Conservation (phyloP, 2,888 invertebrate genomes). For the Drosophila flavopinicola region DNA sequence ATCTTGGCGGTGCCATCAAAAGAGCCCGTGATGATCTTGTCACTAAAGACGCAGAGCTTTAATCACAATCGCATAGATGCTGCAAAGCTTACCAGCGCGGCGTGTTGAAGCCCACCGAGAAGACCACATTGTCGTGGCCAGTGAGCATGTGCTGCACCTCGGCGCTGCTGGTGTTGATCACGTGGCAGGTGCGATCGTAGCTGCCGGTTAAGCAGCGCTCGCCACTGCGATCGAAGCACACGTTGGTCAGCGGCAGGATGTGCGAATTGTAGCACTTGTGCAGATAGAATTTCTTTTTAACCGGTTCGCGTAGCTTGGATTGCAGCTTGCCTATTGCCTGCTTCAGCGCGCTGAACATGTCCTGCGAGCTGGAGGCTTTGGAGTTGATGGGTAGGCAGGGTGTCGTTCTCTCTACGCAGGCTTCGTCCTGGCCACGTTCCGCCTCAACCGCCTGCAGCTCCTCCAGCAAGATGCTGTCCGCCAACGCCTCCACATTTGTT, state of each 20-base stretch:
- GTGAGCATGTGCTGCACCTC: constrained; percentile 88
- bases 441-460: constrained; percentile 47
- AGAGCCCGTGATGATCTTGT: constrained; percentile 91
- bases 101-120: constrained; percentile 91
- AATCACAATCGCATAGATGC: background rate
- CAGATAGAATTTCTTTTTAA: constrained; percentile 88
- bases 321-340: constrained; percentile 88
- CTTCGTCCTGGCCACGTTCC: background rate
- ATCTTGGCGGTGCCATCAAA: constrained; percentile 92
- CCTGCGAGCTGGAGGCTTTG: constrained; percentile 45
- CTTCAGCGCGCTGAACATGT: constrained; percentile 85
- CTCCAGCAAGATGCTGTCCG: constrained; percentile 59
- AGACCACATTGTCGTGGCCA: constrained; percentile 93
- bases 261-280: constrained; percentile 88
- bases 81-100: constrained; percentile 87
- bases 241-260: constrained; percentile 89
- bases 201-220: constrained; percentile 92
- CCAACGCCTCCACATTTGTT: constrained; percentile 62
- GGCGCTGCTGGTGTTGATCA: constrained; percentile 90
- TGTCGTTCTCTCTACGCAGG: background rate
- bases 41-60: constrained; percentile 83
- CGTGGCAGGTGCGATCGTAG: constrained; percentile 93
- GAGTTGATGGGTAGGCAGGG: constrained; percentile 28
- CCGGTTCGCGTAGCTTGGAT: constrained; percentile 87
- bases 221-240: constrained; percentile 89